Base-by-base conservation (phyloP, 2,797 vertebrate species). In the Epinephelus coioides region DNA sequence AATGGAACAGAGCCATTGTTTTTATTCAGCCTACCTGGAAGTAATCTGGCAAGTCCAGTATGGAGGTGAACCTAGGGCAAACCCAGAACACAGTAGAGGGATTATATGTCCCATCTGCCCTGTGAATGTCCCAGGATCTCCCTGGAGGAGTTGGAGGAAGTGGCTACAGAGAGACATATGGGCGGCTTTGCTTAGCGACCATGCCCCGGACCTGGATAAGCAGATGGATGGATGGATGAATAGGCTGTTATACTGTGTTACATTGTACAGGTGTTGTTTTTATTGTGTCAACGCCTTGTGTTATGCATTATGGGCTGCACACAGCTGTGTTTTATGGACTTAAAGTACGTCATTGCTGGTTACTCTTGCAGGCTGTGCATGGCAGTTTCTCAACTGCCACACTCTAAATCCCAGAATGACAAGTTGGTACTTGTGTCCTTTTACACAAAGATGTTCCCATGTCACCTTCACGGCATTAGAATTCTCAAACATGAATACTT, bases 251-350 rank as follows among this genome's bases (percentile, higher is more conserved):
- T 6, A 18, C 25, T 65, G 15, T 63, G 46, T 19, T 55, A 14
- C 38, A 40, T 25, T 47, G 38, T 53, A 6, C 53, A 78, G 77
- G 61, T 83, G 81, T 62, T 78, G 38, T 57, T 76, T 76, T 80
- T 73, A 21, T 74, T 67, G 18, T 73, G 49, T 53, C 55, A 10
- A 30, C 53, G 43, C 51, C 56, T 57, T 25, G 19, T 53, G 1
- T 25, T 64, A 54, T 19, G 3, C 19, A 5, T 67, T 38, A 38
- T 8, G n/a, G 38, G 25, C 18, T 21, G 0, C n/a, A 25, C 74
- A 69, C 74, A 68, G 55, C 83, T 80, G 80, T 50, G 68, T 2
- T 69, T 50, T 9, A 12, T 9, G 17, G 13, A 23, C 34, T 6
- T 69, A 69, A 75, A 54, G 53, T 54, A 11, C n/a, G n/a, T 40